Base-by-base conservation (phyloP, 2,888 invertebrate genomes). In the Sinopyrophorus schimmeli region DNA sequence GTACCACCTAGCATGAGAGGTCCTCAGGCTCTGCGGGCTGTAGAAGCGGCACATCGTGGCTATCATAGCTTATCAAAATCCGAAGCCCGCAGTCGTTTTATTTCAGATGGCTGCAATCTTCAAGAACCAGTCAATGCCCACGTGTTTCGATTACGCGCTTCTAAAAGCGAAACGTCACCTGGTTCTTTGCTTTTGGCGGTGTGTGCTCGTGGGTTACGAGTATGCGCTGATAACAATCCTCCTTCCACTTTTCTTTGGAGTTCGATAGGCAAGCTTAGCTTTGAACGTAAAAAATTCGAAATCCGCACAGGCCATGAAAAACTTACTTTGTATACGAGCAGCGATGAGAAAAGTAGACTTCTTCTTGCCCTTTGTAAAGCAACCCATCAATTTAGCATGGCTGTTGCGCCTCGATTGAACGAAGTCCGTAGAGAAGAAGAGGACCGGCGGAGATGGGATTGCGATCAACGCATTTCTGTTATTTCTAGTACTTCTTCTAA, bases 211-310 rank as follows among this genome's bases (percentile, higher is more conserved):
- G 96, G 96, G 40, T 86, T 97, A 49, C 89, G 92, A 74, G 88
- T 96, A 58, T 86, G 91, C 60, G 83, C 86, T 16, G 86, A 86
- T 69, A 83, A 76, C 60, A 80, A 81, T 58, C 81, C 87, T 47
- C 86, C 89, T 17, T 87, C 89, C 57, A 72, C 71, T 41, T 95
- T 96, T 69, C 83, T 92, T 47, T 98, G 97, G 97, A 90, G 92
- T 65, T 90, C 92, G 62, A 97, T 98, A 55, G 92, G 91, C 55
- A 95, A 95, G 76, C 77, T 97, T 10, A 91, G 91, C 72, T 97
- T 96, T 73, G 96, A 97, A 81, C 84, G 94, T 67, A 96, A 96
- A 76, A 97, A 96, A 75, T 96, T 98, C 74, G 95, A 96, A 76
- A 93, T 97, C 64, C 85, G 92, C 53, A 90, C 92, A 5, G 88